Conservation (phyloP, 2,113 vertebrate species). For the Argyrosomus japonicus region DNA sequence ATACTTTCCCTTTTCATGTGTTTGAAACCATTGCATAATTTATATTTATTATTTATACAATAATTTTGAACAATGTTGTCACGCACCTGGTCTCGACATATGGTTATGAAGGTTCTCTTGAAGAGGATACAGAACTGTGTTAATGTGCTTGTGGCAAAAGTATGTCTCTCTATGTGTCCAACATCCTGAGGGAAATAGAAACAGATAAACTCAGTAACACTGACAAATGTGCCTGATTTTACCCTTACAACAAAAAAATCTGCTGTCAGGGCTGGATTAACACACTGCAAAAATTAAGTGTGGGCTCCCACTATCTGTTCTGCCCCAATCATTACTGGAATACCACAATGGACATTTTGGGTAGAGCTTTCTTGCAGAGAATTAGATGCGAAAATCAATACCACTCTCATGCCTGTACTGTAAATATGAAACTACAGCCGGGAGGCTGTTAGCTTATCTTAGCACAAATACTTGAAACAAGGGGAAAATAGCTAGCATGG, state of each 20-base stretch:
- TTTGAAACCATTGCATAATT: neutral
- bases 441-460: neutral
- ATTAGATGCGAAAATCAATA: neutral
- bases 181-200: conserved; percentile 75
- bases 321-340: neutral
- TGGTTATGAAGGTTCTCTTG: conserved; percentile 93
- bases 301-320: neutral
- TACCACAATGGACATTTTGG: neutral
- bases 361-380: neutral
- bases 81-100: conserved; percentile 93
- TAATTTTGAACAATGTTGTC: neutral
- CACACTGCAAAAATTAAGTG: neutral
- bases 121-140: conserved; percentile 98
- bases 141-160: conserved; percentile 92
- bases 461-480: neutral
- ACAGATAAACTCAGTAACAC: neutral
- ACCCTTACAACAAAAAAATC: neutral
- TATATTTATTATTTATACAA: no score
- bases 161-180: conserved; percentile 92
- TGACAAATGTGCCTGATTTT: neutral
- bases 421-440: neutral
- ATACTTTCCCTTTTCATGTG: neutral
- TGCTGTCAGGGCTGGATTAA: neutral
- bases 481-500: neutral
- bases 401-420: no score